Evolutionary conservation across 2,113 vertebrate species (phyloP), one percentile per base, ranked within the genome.

Genomic region (Piaya cayana): DNA sequence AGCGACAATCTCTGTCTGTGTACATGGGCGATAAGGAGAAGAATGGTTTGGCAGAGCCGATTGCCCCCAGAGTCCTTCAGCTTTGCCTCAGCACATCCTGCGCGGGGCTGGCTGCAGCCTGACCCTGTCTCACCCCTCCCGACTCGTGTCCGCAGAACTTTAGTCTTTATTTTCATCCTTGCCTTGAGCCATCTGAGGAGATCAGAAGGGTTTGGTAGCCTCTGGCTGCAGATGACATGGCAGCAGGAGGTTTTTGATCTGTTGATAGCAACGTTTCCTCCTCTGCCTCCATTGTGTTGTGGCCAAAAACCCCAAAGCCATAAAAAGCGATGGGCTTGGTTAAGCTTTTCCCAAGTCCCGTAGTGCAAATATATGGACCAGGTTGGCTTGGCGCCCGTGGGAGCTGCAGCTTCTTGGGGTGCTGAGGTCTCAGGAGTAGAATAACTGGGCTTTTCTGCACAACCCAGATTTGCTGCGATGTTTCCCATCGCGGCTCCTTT

Each of bases 11-110:
- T 84, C 62, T 6, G 6, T 49, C 86, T 70, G 10, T 68, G 84
- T 11, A 53, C 23, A 4, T 5, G 83, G 89, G 36, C 5, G 86
- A 94, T 95, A 94, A 96, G 84, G 27, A 91, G 92, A 90, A 95
- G 92, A 95, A 96, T 91, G 87, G 78, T 25, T 85, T 91, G 96
- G 91, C 94, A 89, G 72, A 79, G 89, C 62, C 0, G 25, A 36
- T 59, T 7, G 60, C 29, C 26, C 90, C 42, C 12, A 5, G 64
- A 43, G 47, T 1, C 39, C 62, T 90, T 80, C 68, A 3, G 19
- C 80, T 77, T n/a, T 26, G 52, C 63, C 3, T 78, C 74, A 22
- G 67, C 90, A 56, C 67, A 64, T 88, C 91, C 80, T 86, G 95
- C 12, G 3, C 10, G 58, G 65, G 77, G 32, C 43, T 6, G 83